phyloP scores from a whole-genome alignment of 2,113 vertebrate genomes.

The Pedetes capensis region DNA sequence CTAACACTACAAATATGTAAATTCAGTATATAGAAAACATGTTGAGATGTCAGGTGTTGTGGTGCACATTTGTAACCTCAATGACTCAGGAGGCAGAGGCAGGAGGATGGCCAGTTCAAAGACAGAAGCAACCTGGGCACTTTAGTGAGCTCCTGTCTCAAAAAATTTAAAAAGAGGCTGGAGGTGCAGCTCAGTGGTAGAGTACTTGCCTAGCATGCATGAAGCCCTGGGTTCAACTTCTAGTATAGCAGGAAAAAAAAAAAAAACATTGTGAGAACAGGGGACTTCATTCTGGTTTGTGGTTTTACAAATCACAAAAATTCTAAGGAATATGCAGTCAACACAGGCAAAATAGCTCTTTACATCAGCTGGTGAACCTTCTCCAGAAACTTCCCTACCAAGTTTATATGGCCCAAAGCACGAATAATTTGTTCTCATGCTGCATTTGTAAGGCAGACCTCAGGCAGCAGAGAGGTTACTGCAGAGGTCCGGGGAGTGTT shows the following conservation, averaged over 20 bases:
- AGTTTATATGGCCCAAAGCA: neutral
- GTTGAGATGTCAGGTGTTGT: no score
- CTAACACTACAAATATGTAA: neutral
- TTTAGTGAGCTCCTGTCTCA: no score
- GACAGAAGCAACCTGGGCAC: no score
- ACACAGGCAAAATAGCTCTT: neutral
- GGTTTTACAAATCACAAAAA: neutral
- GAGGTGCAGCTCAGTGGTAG: no score
- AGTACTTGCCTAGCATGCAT: no score
- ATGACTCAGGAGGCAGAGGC: no score
- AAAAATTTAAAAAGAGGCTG: no score
- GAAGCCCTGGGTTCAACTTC: no score
- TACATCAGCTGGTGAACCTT: neutral
- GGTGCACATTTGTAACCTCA: no score
- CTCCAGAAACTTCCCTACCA: neutral
- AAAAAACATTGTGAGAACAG: constrained; percentile 7
- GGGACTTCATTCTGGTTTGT: neutral
- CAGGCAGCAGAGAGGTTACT: neutral
- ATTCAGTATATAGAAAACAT: neutral
- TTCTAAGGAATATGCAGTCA: neutral
- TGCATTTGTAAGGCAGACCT: neutral
- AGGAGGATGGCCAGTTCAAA: no score
- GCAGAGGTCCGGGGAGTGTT: neutral
- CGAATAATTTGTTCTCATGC: neutral
- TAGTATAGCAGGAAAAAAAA: no score